Evolutionary conservation across 2,888 invertebrate species (phyloP).

Genomic region (Rotaria macrura): DNA sequence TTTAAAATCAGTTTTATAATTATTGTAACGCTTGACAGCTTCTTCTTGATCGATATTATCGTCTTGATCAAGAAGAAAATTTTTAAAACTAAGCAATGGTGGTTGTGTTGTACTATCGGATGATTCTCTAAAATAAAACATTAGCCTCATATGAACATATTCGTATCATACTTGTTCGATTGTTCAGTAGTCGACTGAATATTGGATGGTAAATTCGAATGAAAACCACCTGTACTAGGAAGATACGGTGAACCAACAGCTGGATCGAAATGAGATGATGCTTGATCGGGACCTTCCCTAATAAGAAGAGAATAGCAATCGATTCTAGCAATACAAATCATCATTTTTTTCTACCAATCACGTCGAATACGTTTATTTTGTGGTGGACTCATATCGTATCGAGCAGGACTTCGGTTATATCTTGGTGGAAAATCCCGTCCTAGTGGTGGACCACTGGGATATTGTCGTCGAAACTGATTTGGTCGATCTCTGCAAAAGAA

Average conservation of each 20-base stretch:
- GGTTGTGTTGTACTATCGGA: constrained; percentile 65
- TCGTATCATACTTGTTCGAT: neutral
- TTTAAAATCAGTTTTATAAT: constrained; percentile 91
- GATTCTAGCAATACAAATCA: neutral
- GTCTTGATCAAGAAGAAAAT: constrained; percentile 86
- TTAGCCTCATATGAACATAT: neutral
- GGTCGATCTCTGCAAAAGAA: neutral
- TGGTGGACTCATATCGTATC: constrained; percentile 45
- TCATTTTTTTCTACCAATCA: constrained; percentile 41
- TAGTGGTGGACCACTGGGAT: neutral
- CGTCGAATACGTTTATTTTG: constrained; percentile 47
- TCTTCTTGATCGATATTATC: constrained; percentile 85
- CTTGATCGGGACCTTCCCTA: constrained; percentile 22
- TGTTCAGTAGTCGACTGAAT: neutral
- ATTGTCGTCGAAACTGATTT: constrained; percentile 3
- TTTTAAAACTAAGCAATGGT: constrained; percentile 90
- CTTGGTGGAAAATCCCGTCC: constrained; percentile 38
- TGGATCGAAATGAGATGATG: constrained; percentile 2
- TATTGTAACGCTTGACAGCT: constrained; percentile 90
- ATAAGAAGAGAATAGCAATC: neutral
- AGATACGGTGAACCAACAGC: neutral
- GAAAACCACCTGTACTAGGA: constrained; percentile 21
- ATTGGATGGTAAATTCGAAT: neutral
- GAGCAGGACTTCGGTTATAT: constrained; percentile 41
- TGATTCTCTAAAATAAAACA: constrained; percentile 18